phyloP scores from a whole-genome alignment of 1,140 invertebrate genomes.

The Microplitis demolitor region DNA sequence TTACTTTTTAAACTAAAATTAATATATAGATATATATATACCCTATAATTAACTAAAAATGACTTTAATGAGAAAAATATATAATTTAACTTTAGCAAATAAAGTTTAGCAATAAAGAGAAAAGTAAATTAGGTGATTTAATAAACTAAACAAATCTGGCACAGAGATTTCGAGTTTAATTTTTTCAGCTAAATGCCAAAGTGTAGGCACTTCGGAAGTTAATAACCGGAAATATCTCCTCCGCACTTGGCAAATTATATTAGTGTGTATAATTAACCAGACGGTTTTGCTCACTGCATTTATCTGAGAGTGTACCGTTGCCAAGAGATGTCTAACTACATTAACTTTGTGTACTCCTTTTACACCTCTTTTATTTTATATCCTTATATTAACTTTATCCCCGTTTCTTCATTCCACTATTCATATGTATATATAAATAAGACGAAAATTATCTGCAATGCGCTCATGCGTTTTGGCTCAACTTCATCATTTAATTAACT shows the following conservation, averaged over 20 bases:
- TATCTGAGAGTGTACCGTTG: conserved; percentile 1
- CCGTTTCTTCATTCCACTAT: conserved; percentile 8
- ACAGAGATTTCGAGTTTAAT: too few species aligned
- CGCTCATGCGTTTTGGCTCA: conserved; percentile 30
- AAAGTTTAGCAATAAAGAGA: too few species aligned
- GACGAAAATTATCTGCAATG: conserved; percentile 39
- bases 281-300: background rate
- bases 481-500: conserved; percentile 44
- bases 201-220: conserved; percentile 11
- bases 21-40: too few species aligned
- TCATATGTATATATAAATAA: conserved; percentile 26
- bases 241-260: conserved; percentile 36
- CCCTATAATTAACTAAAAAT: too few species aligned
- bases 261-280: conserved; percentile 34
- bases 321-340: conserved; percentile 4
- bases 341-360: conserved; percentile 9
- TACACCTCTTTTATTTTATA: background rate
- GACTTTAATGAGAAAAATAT: too few species aligned
- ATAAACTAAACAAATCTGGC: too few species aligned
- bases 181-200: too few species aligned
- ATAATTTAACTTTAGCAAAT: too few species aligned
- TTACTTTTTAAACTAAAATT: too few species aligned
- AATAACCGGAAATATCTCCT: conserved; percentile 34
- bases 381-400: conserved; percentile 8
- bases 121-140: too few species aligned